Conservation (phyloP, 2,113 vertebrate genomes). For the Corapipo altera region DNA sequence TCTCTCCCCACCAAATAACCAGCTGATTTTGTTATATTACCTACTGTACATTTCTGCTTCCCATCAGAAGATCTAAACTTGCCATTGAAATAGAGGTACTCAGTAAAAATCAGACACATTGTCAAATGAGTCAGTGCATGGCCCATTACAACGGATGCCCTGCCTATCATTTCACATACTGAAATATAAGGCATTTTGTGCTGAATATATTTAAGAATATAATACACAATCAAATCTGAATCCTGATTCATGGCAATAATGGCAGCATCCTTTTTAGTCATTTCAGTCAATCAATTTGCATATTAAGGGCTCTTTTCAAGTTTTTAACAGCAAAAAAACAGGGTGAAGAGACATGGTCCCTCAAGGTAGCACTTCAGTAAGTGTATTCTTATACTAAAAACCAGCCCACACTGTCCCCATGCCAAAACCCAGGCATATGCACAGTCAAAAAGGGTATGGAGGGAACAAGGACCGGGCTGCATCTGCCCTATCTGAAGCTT, state of each 20-base stretch:
- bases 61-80: neutral
- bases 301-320: slow-evolving; percentile 2
- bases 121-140: slow-evolving; percentile 7
- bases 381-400: neutral
- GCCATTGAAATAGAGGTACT: neutral
- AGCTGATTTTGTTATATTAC: slow-evolving; percentile 16
- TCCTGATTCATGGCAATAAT: neutral
- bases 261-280: neutral
- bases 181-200: neutral
- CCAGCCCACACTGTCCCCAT: neutral
- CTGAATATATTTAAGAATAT: slow-evolving; percentile 38
- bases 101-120: slow-evolving; percentile 48
- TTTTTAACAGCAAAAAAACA: neutral
- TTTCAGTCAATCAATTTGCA: neutral
- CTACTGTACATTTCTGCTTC: neutral
- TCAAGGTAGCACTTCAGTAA: neutral
- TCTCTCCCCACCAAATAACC: neutral
- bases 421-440: neutral
- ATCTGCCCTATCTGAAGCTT: neutral
- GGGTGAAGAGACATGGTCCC: neutral
- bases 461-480: neutral
- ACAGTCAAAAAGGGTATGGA: neutral
- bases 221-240: slow-evolving; percentile 59
- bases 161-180: neutral
- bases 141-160: neutral